Percentiles rank a stretch among this genome's conserved stretches.
phyloP scores from a whole-genome alignment of 2,888 invertebrate species.

The Apodemia mormo region DNA sequence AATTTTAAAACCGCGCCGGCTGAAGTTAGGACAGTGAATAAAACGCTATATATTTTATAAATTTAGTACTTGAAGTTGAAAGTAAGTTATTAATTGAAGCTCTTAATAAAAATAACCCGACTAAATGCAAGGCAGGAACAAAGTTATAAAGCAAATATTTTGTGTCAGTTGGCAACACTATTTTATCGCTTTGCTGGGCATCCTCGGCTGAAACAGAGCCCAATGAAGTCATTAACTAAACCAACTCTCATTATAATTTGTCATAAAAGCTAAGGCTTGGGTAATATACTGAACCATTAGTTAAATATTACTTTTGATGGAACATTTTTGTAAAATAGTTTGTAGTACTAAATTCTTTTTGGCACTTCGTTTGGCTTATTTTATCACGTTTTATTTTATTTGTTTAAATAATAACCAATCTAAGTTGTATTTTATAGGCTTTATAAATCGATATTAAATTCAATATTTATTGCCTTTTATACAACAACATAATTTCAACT shows the following conservation, averaged over 20 bases:
- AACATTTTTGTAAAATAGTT: neutral
- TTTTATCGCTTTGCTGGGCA: conserved; percentile 12
- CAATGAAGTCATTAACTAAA: conserved; percentile 9
- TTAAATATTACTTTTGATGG: conserved; percentile 3
- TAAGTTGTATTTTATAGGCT: no score
- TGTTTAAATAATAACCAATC: no score
- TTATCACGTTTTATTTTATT: neutral
- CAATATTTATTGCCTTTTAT: no score
- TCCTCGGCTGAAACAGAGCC: conserved; percentile 10
- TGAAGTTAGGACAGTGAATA: no score
- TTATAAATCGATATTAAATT: no score
- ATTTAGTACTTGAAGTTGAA: neutral
- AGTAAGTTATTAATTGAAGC: neutral
- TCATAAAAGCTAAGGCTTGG: conserved; percentile 13
- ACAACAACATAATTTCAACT: no score
- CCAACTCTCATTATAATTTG: conserved; percentile 16
- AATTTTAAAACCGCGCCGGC: no score
- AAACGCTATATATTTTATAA: neutral
- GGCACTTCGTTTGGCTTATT: neutral
- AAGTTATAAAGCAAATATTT: conserved; percentile 14
- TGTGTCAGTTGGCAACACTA: conserved; percentile 14
- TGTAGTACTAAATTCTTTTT: neutral
- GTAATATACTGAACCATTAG: conserved; percentile 14
- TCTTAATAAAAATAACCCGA: neutral
- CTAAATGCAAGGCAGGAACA: conserved; percentile 11